Base-by-base conservation (phyloP, 2,888 invertebrate genomes). In the Tortrix viridana region DNA sequence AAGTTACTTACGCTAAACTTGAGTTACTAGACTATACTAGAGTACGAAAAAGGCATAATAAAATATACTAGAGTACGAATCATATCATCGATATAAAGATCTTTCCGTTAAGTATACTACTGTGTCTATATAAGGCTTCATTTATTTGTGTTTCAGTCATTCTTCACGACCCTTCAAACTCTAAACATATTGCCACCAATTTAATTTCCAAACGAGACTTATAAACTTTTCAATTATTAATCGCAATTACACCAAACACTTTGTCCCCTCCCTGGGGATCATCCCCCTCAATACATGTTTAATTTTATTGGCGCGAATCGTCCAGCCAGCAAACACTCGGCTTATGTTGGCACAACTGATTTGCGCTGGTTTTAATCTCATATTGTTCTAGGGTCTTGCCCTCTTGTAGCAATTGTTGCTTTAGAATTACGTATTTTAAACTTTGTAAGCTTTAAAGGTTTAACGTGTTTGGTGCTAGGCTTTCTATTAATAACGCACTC, bases 281-380 rank as follows among this genome's bases (percentile, higher is more conserved):
- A 58, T 48, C 53, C 57, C 18, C 63, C 63, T 57, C 59, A 37
- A 47, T 74, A 75, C 73, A 74, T 83, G 85, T 84, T 88, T 87
- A 82, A 86, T 88, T 89, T 87, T 85, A 88, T 90, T 85, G 85
- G 77, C 76, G 83, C 85, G 86, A 88, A 89, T 89, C 84, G 87
- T 82, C 81, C 82, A 80, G 72, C 16, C 53, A 38, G 50, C 44
- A 41, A 53, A 53, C 53, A 53, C 37, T 22, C 16, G 49, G 43
- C 43, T 48, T 47, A 57, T 55, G 48, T 56, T 62, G 52, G 62
- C 56, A 56, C 26, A 57, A 57, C 38, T 52, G 56, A 62, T 62
- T 62, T 57, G 56, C 38, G 56, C 62, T 57, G 41, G 56, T 52
- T 57, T 56, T 62, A 62, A 62, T 57, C 62, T 62, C 38, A 44